These are phyloP conservation scores for Pangasianodon gigas DNA, from an alignment of 2,113 vertebrate species.

Conservation along the genomic window DNA sequence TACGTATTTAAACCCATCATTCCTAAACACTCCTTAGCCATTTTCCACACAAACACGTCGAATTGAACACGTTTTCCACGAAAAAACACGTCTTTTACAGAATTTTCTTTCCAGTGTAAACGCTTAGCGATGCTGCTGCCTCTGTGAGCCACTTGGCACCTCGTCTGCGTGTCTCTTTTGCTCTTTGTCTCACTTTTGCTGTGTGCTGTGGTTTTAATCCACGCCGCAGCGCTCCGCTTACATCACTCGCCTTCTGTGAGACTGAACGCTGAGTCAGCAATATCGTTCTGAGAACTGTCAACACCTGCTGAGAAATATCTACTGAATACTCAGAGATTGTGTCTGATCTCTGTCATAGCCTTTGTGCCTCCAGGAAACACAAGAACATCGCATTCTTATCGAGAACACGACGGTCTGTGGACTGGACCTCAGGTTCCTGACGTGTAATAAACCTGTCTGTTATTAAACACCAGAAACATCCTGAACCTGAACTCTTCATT, in stretches of 20 bases:
- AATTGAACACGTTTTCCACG: neutral
- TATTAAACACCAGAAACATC: neutral
- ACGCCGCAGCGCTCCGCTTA: slow-evolving; percentile 21
- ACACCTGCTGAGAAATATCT: neutral
- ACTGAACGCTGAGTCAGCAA: neutral
- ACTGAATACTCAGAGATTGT: neutral
- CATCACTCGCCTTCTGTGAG: slow-evolving; percentile 10
- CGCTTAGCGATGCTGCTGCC: slow-evolving; percentile 36
- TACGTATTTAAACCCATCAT: too few species aligned
- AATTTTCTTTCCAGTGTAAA: neutral
- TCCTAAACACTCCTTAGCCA: neutral
- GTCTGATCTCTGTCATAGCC: neutral
- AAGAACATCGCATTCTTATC: neutral
- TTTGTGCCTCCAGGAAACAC: neutral
- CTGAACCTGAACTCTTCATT: neutral
- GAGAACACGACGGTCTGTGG: neutral
- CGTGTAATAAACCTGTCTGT: neutral
- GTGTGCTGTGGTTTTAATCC: neutral
- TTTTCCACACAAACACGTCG: neutral
- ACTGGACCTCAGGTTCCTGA: neutral
- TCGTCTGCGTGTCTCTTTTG: slow-evolving; percentile 48
- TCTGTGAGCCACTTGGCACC: slow-evolving; percentile 62
- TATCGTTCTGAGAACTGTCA: neutral
- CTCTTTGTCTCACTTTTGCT: slow-evolving; percentile 10
- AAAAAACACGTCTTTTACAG: neutral